Evolutionary conservation across 2,888 invertebrate genomes (phyloP).

Genomic region (Phorcus lineatus): DNA sequence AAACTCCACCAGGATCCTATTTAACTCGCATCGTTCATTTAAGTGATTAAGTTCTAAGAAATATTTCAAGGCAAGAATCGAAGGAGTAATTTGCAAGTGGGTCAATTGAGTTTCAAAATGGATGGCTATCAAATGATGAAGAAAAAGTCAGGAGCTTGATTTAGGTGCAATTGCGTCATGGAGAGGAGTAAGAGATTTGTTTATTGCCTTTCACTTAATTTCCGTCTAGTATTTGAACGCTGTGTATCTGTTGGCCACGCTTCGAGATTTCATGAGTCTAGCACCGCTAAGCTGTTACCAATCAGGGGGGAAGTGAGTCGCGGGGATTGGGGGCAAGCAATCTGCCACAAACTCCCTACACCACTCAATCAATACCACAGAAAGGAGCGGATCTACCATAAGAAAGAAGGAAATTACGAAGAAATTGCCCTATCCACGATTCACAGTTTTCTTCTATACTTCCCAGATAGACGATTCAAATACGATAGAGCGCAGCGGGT

Average conservation of each 20-base stretch:
- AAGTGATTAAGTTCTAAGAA: neutral
- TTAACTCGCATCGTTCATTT: constrained; percentile 8
- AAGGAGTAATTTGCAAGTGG: constrained; percentile 3
- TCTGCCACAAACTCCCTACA: neutral
- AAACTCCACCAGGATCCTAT: neutral
- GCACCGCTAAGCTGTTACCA: constrained; percentile 9
- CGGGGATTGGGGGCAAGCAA: neutral
- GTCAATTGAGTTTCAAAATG: neutral
- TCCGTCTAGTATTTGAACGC: constrained; percentile 13
- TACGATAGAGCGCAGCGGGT: neutral
- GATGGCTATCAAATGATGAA: constrained; percentile 21
- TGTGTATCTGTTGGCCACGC: neutral
- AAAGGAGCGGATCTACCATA: neutral
- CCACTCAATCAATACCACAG: constrained; percentile 3
- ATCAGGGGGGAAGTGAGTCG: constrained; percentile 4
- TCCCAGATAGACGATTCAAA: neutral
- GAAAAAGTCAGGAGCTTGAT: neutral
- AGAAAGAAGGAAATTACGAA: constrained; percentile 1
- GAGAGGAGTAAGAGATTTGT: neutral
- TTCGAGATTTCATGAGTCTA: constrained; percentile 6
- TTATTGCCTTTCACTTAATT: constrained; percentile 17
- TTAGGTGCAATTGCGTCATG: constrained; percentile 4
- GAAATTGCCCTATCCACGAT: neutral
- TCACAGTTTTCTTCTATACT: neutral
- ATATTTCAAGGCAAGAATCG: constrained; percentile 11